Base-by-base conservation (phyloP, 2,888 invertebrate genomes). In the Argyresthia albistria region DNA sequence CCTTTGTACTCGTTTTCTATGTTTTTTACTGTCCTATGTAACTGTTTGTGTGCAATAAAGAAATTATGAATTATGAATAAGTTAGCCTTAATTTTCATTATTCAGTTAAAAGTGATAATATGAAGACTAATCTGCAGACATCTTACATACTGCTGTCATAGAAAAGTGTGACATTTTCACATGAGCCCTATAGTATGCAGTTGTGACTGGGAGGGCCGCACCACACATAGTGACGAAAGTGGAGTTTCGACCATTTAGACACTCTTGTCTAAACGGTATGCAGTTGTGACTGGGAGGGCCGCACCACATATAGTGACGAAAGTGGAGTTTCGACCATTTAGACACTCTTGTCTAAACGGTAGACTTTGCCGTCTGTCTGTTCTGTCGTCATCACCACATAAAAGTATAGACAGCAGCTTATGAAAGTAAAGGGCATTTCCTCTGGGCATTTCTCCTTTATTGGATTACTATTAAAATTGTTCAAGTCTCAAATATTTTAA, bases 141-240 rank as follows among this genome's bases (percentile, higher is more conserved):
- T n/a, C n/a, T n/a, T n/a, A n/a, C n/a, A n/a, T 25, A 25, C 25
- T 6, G 25, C 25, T 25, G 25, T 25, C 25, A 25, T 25, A 25
- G 25, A 25, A n/a, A n/a, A 25, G 25, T 25, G 6, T 25, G 25
- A 25, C 25, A 25, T 2, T 39, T 39, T 39, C 39, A 39, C 39
- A 76, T 81, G 80, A 80, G 79, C 72, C 63, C 73, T 76, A 73
- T 76, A n/a, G n/a, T n/a, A 67, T 72, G 69, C 73, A 69, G 69
- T 71, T 70, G 46, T 39, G 39, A 39, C 36, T 9, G 8, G 36
- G 36, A 7, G 8, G 36, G 8, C 36, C 8, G 10, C 4, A 8
- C 39, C 39, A 8, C 39, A 9, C 14, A 14, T 14, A 9, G 72
- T 78, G 73, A 73, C 74, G 75, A 75, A 80, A 77, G 69, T 64